Evolutionary conservation across 2,888 invertebrate species (phyloP), one percentile per base, ranked within the genome.

Genomic region (Acronicta aceris): DNA sequence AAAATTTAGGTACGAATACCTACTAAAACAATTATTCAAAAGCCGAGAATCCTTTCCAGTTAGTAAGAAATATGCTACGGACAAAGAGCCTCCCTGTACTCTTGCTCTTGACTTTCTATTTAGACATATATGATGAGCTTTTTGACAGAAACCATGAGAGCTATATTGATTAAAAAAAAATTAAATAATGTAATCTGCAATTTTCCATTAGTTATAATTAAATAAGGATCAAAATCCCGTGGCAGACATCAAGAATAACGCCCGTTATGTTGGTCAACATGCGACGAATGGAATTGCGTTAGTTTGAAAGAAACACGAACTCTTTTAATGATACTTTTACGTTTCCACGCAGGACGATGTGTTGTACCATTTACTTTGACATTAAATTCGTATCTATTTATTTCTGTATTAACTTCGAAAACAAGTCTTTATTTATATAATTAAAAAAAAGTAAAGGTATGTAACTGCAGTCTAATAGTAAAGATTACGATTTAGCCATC

Each of bases 291-390:
- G 86, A 88, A 88, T 87, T 87, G 81, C 85, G 78, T 86, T 88
- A 86, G 82, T 88, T 88, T 86, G 84, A 57, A 27, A 61, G 53
- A 74, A 81, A 82, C 87, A 88, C 87, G 87, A 75, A 79, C 71
- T 30, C 51, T 62, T 65, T 47, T 72, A 72, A 55, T 57, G 54
- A 62, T 57, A 65, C 58, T 51, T 43, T 42, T 16, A 55, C 45
- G 17, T 56, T 56, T 33, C 15, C 21, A 13, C 43, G 21, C 15
- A 17, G n/a, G 1, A 43, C 10, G 38, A 33, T 38, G 52, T 69
- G 54, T 55, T 49, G 54, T 25, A 38, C 45, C 38, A 33, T 63
- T 59, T 53, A 46, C 53, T 64, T 53, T 59, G 55, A 59, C 49
- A 52, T 50, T 59, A 50, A 40, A 59, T 55, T 64, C 64, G 52